Conservation (phyloP, 2,797 vertebrate genomes). For the Muraenolepis orangiensis region DNA sequence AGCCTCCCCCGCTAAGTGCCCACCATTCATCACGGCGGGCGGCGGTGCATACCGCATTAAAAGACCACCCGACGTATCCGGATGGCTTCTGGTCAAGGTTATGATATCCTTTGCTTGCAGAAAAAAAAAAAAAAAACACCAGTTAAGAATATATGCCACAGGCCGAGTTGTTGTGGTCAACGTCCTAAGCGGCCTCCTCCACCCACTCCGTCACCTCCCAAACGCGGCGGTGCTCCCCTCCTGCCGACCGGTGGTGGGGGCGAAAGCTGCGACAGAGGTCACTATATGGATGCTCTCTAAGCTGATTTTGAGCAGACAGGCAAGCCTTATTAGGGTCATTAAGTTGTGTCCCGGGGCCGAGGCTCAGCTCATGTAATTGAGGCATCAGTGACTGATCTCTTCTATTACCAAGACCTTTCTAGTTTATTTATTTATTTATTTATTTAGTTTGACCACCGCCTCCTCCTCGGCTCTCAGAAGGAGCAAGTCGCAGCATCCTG, state of each 20-base stretch:
- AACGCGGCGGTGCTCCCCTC: too few species aligned
- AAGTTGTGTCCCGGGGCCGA: constrained; percentile 59
- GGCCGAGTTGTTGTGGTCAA: too few species aligned
- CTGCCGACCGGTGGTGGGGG: too few species aligned
- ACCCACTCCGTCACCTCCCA: too few species aligned
- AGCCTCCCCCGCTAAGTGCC: constrained; percentile 53
- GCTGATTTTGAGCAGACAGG: constrained; percentile 67
- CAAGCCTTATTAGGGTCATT: constrained; percentile 66
- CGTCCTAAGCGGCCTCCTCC: too few species aligned
- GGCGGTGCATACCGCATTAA: constrained; percentile 53
- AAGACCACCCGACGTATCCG: constrained; percentile 47
- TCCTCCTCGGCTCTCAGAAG: constrained; percentile 17
- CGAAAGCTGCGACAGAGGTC: too few species aligned
- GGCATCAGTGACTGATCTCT: constrained; percentile 51
- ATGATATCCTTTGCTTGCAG: too few species aligned
- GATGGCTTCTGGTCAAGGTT: constrained; percentile 47
- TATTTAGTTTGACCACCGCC: constrained; percentile 14
- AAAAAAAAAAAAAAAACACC: too few species aligned
- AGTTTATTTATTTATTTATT: constrained; percentile 22
- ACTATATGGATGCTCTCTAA: constrained; percentile 55
- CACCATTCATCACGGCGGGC: constrained; percentile 60
- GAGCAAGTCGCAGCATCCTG: background rate
- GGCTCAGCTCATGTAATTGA: constrained; percentile 65
- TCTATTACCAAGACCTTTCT: constrained; percentile 42
- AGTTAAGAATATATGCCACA: too few species aligned